Percentiles rank a stretch among this genome's conserved stretches.
phyloP scores from a whole-genome alignment of 1,140 invertebrate genomes.

The Protaetia brevitarsis region DNA sequence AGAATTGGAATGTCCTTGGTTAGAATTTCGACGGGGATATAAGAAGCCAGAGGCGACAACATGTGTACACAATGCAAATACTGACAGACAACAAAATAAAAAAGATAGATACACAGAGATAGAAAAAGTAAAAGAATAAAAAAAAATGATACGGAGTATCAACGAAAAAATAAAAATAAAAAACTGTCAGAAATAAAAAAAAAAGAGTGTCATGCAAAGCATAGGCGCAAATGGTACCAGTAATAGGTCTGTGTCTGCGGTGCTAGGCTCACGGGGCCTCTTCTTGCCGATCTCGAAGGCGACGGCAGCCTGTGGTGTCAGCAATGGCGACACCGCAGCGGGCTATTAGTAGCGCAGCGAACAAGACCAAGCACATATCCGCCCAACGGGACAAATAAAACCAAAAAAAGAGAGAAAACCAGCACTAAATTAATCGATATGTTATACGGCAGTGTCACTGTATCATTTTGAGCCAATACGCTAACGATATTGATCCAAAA shows the following conservation, averaged over 20 bases:
- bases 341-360: slow-evolving; percentile 56
- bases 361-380: slow-evolving; percentile 50
- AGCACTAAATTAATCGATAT: slow-evolving; percentile 49
- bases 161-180: too few relatives aligned
- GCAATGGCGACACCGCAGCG: slow-evolving; percentile 53
- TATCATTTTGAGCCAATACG: background rate
- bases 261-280: slow-evolving; percentile 73
- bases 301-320: slow-evolving; percentile 53
- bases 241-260: slow-evolving; percentile 76
- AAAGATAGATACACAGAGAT: background rate
- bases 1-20: slow-evolving; percentile 11
- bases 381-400: slow-evolving; percentile 48
- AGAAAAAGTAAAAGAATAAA: too few relatives aligned
- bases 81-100: background rate
- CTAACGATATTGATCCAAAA: background rate
- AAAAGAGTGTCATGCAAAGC: slow-evolving; percentile 59
- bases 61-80: slow-evolving; percentile 16
- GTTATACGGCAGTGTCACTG: background rate
- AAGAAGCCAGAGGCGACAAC: background rate
- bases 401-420: slow-evolving; percentile 37
- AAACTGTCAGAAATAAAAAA: too few relatives aligned
- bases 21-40: background rate
- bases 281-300: slow-evolving; percentile 81
- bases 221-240: slow-evolving; percentile 72
- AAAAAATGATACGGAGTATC: background rate